These are phyloP conservation scores for Halictus rubicundus DNA, from an alignment of 1,140 invertebrate species.

Conservation along the genomic window DNA sequence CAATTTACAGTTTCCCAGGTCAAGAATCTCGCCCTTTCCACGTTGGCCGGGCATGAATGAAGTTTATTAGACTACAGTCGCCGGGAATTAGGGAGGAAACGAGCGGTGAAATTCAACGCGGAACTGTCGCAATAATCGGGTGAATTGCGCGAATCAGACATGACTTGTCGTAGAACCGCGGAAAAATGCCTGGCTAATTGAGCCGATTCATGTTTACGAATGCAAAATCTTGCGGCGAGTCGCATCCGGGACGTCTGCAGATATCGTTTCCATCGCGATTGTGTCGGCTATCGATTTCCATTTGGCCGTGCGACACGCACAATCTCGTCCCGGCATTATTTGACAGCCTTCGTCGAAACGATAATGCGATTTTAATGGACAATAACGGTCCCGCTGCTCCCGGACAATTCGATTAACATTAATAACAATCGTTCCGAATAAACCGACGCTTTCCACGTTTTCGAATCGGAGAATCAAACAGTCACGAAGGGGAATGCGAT, in stretches of 20 bases:
- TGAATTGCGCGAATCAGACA: constrained; percentile 14
- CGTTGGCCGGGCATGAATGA: background rate
- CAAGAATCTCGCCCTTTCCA: no score
- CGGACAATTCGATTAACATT: no score
- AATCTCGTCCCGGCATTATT: background rate
- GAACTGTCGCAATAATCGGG: background rate
- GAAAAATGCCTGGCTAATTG: constrained; percentile 22
- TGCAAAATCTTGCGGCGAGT: constrained; percentile 13
- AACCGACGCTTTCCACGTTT: no score
- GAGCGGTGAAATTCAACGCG: background rate
- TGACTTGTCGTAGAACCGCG: background rate
- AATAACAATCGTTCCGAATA: no score
- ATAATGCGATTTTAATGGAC: background rate
- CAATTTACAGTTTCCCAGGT: no score
- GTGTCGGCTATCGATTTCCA: constrained; percentile 33
- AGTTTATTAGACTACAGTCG: background rate
- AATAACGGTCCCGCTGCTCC: background rate
- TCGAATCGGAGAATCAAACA: no score
- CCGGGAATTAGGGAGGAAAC: background rate
- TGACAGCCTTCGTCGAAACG: background rate
- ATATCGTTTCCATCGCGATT: constrained; percentile 19
- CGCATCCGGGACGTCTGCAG: background rate
- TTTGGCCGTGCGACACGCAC: background rate
- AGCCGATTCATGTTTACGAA: constrained; percentile 31
- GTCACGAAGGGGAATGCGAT: no score